Conservation (phyloP, 2,888 invertebrate genomes). For the Allygus modestus region DNA sequence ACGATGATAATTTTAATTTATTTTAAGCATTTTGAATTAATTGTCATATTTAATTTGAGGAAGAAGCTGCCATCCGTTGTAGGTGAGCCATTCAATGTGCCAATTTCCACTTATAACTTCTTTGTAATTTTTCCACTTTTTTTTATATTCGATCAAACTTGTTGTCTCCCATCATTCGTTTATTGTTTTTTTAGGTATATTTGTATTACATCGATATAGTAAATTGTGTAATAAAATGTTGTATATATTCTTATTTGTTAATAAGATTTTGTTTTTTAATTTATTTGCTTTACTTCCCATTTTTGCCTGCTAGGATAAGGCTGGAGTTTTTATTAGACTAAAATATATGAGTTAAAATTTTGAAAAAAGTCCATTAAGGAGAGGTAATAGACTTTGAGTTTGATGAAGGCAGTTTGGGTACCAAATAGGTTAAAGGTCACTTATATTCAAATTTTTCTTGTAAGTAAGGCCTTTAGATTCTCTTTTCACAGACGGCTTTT, state of each 20-base stretch:
- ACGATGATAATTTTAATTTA: not conserved
- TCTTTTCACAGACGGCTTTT: too few relatives aligned
- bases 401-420: too few relatives aligned
- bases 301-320: too few relatives aligned
- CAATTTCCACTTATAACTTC: not conserved
- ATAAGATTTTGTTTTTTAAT: not conserved
- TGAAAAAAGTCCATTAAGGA: too few relatives aligned
- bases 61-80: not conserved
- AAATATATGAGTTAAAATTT: too few relatives aligned
- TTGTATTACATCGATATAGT: not conserved
- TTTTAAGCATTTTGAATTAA: not conserved
- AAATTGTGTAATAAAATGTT: slow-evolving; percentile 7
- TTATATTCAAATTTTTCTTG: too few relatives aligned
- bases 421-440: too few relatives aligned
- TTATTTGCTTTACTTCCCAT: too few relatives aligned
- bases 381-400: too few relatives aligned
- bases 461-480: too few relatives aligned
- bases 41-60: not conserved
- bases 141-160: not conserved
- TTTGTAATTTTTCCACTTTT: not conserved
- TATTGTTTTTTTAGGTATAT: not conserved
- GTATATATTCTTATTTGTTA: slow-evolving; percentile 22
- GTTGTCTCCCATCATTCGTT: not conserved
- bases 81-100: not conserved
- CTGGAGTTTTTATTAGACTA: too few relatives aligned